Percentiles rank a stretch among this genome's conserved stretches.
phyloP scores from a whole-genome alignment of 2,113 vertebrate genomes.

The Prochilodus magdalenae region DNA sequence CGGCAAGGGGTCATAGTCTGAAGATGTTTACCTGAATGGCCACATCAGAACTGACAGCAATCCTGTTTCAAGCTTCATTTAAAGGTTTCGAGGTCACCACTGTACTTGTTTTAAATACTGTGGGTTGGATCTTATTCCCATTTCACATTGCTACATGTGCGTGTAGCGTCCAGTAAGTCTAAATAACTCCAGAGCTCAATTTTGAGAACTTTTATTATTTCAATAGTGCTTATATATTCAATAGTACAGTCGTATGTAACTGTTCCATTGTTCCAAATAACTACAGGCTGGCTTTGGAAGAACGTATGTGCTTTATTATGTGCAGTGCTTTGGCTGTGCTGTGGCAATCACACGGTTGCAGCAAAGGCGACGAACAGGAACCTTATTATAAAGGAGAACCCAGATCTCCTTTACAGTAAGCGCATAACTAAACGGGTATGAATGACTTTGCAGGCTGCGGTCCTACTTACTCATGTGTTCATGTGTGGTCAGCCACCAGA shows the following conservation, averaged over 20 bases:
- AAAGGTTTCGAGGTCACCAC: conserved; percentile 10
- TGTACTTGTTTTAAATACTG: conserved; percentile 22
- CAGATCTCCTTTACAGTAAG: background rate
- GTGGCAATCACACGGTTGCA: background rate
- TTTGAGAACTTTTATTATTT: background rate
- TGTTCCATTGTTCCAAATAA: background rate
- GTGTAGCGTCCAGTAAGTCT: background rate
- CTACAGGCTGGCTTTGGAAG: background rate
- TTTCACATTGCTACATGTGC: background rate
- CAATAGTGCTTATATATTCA: background rate
- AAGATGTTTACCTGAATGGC: conserved; percentile 11
- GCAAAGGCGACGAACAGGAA: background rate
- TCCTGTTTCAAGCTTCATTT: conserved; percentile 18
- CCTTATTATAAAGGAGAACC: background rate
- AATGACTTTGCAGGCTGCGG: background rate
- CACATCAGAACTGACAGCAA: conserved; percentile 14
- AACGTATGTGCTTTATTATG: background rate
- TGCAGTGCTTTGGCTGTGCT: background rate
- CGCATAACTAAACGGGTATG: background rate
- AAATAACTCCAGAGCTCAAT: conserved; percentile 4
- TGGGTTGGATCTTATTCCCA: background rate
- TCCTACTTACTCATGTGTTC: background rate
- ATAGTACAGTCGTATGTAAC: background rate
- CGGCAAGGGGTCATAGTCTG: background rate
- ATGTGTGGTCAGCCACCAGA: conserved; percentile 44